Base-by-base conservation (phyloP, 2,888 invertebrate genomes). In the Melipona bicolor region DNA sequence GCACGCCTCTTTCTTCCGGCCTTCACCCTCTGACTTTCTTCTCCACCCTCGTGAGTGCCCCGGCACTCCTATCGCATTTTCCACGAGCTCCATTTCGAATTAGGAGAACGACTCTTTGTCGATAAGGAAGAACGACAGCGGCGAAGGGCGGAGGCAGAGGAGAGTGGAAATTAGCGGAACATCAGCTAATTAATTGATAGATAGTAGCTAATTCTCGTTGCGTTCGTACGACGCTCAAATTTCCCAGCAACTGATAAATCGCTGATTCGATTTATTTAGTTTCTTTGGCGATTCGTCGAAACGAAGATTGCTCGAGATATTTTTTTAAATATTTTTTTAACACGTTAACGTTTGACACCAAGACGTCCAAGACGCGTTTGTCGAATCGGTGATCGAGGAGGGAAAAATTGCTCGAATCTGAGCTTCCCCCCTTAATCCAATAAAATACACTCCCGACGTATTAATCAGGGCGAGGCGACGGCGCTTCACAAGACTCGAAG, bases 401-500 rank as follows among this genome's bases (percentile, higher is more conserved):
- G 36, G 79, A 81, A 72, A 69, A 64, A 70, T 80, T n/a, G 27
- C 77, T 81, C 52, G 82, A 77, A 70, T 79, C 67, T 77, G 75
- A n/a, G 59, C 67, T 68, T 70, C 75, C 52, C 61, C 61, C 36
- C 80, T 80, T 77, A 87, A 89, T 89, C 87, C 90, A 88, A 91
- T 91, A 90, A 91, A 91, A 91, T 90, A 87, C 89, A 91, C 87
- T 90, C 86, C 73, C 90, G 90, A 88, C 90, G 91, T 92, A 94
- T 94, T 93, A 94, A 94, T 93, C 93, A 92, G 87, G 82, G 88
- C 88, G 77, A 76, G 82, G 84, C 87, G 77, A 84, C 86, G 43
- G 84, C 84, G 87, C 91, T 92, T 93, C 92, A 91, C 91, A 92
- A 92, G 91, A 91, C 91, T 91, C 90, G 91, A 92, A 92, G 92